phyloP scores from a whole-genome alignment of 2,888 invertebrate species.

The Volucella inflata region DNA sequence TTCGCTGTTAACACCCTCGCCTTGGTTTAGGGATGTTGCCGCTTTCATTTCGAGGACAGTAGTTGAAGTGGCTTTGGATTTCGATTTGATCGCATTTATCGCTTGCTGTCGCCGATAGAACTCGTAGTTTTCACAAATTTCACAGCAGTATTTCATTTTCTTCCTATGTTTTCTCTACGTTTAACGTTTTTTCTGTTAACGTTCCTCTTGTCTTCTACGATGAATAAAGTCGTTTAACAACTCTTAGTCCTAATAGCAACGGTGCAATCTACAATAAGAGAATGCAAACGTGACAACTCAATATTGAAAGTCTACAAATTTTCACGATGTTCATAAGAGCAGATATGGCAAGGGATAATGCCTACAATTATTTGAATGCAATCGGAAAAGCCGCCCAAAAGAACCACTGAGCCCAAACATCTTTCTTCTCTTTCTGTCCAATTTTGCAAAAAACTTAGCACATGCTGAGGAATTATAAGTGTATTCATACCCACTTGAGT shows the following conservation, averaged over 20 bases:
- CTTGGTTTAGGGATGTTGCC: constrained; percentile 27
- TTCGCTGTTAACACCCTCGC: constrained; percentile 44
- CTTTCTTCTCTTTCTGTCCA: too few species aligned
- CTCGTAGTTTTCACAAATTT: constrained; percentile 57
- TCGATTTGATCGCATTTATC: constrained; percentile 53
- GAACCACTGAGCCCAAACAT: too few species aligned
- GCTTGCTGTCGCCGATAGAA: constrained; percentile 36
- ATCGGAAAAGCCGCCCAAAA: too few species aligned
- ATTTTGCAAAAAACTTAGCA: too few species aligned
- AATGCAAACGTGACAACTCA: constrained; percentile 39
- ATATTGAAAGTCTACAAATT: constrained; percentile 6
- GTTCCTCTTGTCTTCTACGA: neutral
- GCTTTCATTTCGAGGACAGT: constrained; percentile 70
- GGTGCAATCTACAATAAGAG: constrained; percentile 61
- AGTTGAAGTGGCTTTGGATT: constrained; percentile 42
- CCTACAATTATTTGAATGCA: too few species aligned
- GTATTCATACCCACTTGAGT: too few species aligned
- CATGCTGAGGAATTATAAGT: too few species aligned
- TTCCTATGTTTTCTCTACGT: neutral
- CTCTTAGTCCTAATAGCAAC: constrained; percentile 23
- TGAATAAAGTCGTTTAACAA: constrained; percentile 9
- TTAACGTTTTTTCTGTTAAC: neutral
- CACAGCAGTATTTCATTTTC: constrained; percentile 63
- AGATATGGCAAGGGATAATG: constrained; percentile 4
- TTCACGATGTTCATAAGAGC: neutral